Conservation (phyloP, 2,113 vertebrate species). For the Oceanites oceanicus region DNA sequence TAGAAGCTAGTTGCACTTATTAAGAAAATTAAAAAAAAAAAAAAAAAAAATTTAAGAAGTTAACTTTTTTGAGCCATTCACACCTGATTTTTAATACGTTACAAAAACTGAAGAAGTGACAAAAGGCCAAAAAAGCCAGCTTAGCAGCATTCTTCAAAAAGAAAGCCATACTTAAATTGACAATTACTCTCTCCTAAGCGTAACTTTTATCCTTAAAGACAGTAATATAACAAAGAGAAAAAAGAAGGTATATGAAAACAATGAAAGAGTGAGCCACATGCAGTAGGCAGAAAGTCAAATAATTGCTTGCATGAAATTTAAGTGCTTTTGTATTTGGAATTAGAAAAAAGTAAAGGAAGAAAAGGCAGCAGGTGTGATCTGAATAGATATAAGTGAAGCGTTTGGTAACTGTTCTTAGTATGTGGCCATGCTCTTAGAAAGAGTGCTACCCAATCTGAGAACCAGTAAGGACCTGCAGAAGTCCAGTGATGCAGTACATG, state of each 20-base stretch:
- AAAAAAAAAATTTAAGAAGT: no score
- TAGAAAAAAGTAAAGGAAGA: conserved; percentile 33
- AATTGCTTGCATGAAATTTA: conserved; percentile 37
- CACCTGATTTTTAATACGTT: not conserved
- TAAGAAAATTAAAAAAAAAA: not conserved
- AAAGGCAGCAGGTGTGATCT: conserved; percentile 20
- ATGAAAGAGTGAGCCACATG: conserved; percentile 7
- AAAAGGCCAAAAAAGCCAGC: conserved; percentile 33
- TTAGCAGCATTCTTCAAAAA: not conserved
- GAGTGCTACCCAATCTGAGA: not conserved
- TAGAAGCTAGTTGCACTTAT: not conserved
- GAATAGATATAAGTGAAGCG: not conserved
- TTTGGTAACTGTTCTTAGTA: not conserved
- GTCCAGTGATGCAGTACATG: not conserved
- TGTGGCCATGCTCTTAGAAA: not conserved
- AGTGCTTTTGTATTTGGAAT: conserved; percentile 39
- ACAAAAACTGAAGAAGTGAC: not conserved
- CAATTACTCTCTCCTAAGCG: not conserved
- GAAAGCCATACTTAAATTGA: not conserved
- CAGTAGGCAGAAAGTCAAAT: conserved; percentile 41
- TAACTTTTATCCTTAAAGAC: not conserved
- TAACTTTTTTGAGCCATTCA: not conserved
- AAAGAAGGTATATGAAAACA: conserved; percentile 22
- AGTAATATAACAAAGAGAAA: conserved; percentile 4
- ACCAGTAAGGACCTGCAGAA: not conserved